phyloP scores from a whole-genome alignment of 1,140 invertebrate species.

The Drosophila bocki region DNA sequence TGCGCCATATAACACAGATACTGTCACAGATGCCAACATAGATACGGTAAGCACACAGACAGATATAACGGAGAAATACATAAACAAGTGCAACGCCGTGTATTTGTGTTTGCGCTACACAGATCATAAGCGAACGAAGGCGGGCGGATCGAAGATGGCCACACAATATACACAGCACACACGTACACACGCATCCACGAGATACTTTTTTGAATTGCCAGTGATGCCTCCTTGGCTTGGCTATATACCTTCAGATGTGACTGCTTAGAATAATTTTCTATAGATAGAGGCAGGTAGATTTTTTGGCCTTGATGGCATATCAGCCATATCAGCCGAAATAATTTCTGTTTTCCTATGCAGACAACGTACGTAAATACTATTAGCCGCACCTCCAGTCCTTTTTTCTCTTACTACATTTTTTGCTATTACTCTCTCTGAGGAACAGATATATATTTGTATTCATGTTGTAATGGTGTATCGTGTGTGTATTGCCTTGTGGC shows the following conservation, averaged over 20 bases:
- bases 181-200: conserved; percentile 10
- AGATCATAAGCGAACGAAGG: conserved; percentile 62
- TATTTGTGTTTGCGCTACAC: conserved; percentile 58
- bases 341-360: conserved; percentile 9
- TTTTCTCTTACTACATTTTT: not conserved
- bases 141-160: conserved; percentile 74
- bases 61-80: conserved; percentile 20
- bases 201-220: conserved; percentile 16
- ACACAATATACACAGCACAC: conserved; percentile 35
- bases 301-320: conserved; percentile 6
- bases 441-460: conserved; percentile 1
- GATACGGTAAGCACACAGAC: conserved; percentile 40
- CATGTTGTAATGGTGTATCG: not conserved
- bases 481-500: not conserved
- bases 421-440: not conserved
- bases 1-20: conserved; percentile 26
- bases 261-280: conserved; percentile 7
- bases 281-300: conserved; percentile 4
- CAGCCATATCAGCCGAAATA: not conserved
- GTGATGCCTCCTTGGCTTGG: conserved; percentile 29
- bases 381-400: conserved; percentile 15
- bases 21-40: conserved; percentile 42
- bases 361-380: conserved; percentile 6
- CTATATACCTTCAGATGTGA: conserved; percentile 10
- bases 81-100: conserved; percentile 45